phyloP scores from a whole-genome alignment of 2,113 vertebrate species.

The Mugil cephalus region DNA sequence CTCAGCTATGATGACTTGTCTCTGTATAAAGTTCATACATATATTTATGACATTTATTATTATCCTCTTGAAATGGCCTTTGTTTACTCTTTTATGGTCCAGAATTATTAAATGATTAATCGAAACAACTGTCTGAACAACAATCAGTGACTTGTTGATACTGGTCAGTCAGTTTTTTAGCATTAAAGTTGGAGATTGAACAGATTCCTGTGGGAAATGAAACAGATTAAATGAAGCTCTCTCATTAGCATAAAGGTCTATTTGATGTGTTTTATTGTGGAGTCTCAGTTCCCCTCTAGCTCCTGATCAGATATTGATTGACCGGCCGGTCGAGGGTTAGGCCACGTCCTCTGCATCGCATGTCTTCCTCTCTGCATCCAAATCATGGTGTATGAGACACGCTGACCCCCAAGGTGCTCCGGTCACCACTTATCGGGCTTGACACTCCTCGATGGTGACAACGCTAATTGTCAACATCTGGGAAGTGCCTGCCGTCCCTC shows the following conservation, averaged over 20 bases:
- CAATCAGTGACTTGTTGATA: no score
- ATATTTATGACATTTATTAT: no score
- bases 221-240: no score
- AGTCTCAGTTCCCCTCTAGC: background rate
- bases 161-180: no score
- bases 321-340: constrained; percentile 22
- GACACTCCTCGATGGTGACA: constrained; percentile 76
- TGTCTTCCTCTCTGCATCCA: constrained; percentile 20
- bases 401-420: constrained; percentile 50
- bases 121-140: no score
- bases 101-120: no score
- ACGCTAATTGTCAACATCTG: constrained; percentile 83
- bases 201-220: no score
- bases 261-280: background rate
- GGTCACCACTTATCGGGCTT: constrained; percentile 62
- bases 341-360: background rate
- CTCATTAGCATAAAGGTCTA: no score
- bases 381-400: constrained; percentile 12
- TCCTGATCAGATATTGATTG: constrained; percentile 63
- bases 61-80: no score
- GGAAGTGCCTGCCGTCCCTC: constrained; percentile 61
- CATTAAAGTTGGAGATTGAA: no score
- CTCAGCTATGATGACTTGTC: background rate
- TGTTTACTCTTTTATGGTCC: no score
- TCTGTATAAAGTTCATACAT: no score